Evolutionary conservation across 2,113 vertebrate genomes (phyloP).

Genomic region (Zapus hudsonius): DNA sequence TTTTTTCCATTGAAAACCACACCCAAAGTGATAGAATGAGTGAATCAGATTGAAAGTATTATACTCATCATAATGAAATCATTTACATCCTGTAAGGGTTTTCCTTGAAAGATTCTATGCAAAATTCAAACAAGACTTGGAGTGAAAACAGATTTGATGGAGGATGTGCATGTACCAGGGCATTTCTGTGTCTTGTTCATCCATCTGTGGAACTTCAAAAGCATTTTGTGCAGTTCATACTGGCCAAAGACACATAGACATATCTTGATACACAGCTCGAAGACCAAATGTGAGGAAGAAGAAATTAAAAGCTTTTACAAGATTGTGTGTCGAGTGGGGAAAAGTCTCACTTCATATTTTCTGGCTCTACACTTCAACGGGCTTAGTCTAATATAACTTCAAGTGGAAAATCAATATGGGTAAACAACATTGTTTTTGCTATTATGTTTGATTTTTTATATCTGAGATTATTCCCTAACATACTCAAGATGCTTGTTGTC

Average conservation of each 20-base stretch:
- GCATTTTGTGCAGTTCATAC: background rate
- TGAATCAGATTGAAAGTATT: background rate
- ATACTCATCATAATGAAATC: background rate
- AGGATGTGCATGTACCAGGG: background rate
- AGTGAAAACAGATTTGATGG: background rate
- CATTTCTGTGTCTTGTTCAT: background rate
- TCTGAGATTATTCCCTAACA: background rate
- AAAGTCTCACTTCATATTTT: background rate
- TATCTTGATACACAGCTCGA: background rate
- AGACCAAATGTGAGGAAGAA: background rate
- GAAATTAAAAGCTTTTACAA: background rate
- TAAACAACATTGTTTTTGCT: background rate
- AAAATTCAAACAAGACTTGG: background rate
- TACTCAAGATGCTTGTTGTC: background rate
- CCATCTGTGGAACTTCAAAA: background rate
- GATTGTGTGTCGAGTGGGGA: background rate
- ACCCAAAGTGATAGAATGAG: background rate
- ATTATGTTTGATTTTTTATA: background rate
- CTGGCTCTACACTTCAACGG: background rate
- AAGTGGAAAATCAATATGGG: background rate
- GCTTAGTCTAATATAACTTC: background rate
- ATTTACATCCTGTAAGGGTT: background rate
- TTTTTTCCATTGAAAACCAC: background rate
- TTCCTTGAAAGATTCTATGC: background rate
- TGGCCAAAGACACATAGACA: background rate